Percentiles rank a stretch among this genome's conserved stretches.
These are phyloP conservation scores for Zaprionus kolodkinae DNA, from an alignment of 1,140 invertebrate species.

Conservation along the genomic window DNA sequence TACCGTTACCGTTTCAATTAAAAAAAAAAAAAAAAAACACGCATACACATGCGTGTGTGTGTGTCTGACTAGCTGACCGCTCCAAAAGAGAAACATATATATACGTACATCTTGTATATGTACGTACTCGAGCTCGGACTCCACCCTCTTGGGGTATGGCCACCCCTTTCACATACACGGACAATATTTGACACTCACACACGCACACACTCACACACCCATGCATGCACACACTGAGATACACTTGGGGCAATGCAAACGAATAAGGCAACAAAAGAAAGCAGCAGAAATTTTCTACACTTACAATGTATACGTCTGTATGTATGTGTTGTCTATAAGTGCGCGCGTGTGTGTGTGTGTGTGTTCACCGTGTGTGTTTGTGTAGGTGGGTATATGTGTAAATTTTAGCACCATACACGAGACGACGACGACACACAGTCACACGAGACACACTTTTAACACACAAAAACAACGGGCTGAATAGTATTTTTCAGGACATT, in stretches of 20 bases:
- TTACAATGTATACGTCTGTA: conserved; percentile 53
- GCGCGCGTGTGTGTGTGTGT: conserved; percentile 16
- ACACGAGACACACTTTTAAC: conserved; percentile 34
- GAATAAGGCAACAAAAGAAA: conserved; percentile 55
- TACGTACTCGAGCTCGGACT: conserved; percentile 43
- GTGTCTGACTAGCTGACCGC: conserved; percentile 22
- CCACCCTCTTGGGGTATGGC: conserved; percentile 56
- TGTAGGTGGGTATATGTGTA: conserved; percentile 48
- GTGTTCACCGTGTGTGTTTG: conserved; percentile 21
- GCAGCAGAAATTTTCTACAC: conserved; percentile 63
- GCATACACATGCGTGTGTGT: conserved; percentile 7
- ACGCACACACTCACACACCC: conserved; percentile 25
- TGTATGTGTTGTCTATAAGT: conserved; percentile 26
- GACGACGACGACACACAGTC: conserved; percentile 46
- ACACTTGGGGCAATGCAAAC: conserved; percentile 41
- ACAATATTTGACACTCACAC: conserved; percentile 38
- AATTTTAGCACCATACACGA: conserved; percentile 64
- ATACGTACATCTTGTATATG: neutral
- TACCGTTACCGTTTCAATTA: conserved; percentile 38
- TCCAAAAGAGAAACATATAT: conserved; percentile 21
- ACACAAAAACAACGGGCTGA: conserved; percentile 14
- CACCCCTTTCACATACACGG: conserved; percentile 45
- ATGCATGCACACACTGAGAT: conserved; percentile 5
- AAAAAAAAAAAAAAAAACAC: neutral
- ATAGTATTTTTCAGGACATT: conserved; percentile 42